phyloP scores from a whole-genome alignment of 2,113 vertebrate species.

The Alethe castanea region DNA sequence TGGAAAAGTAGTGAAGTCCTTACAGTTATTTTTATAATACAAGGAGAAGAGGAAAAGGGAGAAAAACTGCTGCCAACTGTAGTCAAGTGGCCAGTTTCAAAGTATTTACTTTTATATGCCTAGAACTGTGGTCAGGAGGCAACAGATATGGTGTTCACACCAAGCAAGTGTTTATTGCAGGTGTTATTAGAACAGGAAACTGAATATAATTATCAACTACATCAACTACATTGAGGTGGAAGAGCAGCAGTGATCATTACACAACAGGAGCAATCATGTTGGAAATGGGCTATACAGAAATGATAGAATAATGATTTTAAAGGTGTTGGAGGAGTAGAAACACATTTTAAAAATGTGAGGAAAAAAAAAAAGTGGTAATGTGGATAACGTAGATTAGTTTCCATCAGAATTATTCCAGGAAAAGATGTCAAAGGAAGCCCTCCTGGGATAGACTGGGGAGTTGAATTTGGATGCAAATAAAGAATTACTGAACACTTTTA shows the following conservation, averaged over 20 bases:
- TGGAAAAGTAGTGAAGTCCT: neutral
- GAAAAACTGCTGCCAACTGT: neutral
- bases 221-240: neutral
- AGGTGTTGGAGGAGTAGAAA: neutral
- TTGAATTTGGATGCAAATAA: constrained; percentile 14
- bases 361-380: neutral
- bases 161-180: neutral
- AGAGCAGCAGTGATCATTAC: neutral
- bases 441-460: neutral
- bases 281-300: neutral
- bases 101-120: neutral
- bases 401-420: neutral
- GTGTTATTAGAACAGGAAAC: neutral
- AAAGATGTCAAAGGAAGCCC: neutral
- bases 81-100: neutral
- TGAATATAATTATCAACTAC: neutral
- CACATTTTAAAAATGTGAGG: neutral
- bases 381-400: neutral
- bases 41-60: neutral
- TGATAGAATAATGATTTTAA: neutral
- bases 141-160: neutral
- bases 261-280: neutral
- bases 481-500: neutral
- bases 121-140: neutral
- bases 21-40: neutral